Base-by-base conservation (phyloP, 1,140 invertebrate species). In the Augochlora pura region DNA sequence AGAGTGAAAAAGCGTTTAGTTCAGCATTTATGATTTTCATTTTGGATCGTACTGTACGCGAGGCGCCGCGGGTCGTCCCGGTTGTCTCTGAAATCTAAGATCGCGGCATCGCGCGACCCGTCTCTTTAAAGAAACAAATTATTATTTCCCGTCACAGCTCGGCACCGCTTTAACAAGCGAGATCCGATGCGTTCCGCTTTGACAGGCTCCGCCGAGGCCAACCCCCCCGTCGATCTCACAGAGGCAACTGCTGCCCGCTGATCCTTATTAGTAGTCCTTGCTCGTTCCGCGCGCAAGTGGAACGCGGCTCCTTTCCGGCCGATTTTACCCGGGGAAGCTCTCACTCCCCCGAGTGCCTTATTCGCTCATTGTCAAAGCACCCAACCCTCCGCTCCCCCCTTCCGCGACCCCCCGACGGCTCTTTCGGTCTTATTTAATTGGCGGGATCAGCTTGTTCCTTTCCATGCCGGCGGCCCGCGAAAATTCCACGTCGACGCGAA, bases 131-230 rank as follows among this genome's bases (percentile, higher is more conserved):
- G 14, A 46, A 46, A 12, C 42, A 46, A 23, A 63, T 46, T 71
- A 46, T 62, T 60, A 71, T 71, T 62, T 27, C 39, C 42, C 23
- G 42, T 69, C 27, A 42, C 21, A 49, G 39, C 25, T 32, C 60
- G 25, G 38, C 60, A 25, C n/a, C 75, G 27, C 42, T 70, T 46
- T 77, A 77, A 77, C 70, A 77, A 69, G 57, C 52, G 49, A 23
- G 39, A 39, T 57, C 66, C 46, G 38, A 67, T 66, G 63, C 32
- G 39, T 77, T 38, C 21, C 25, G 27, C 59, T 49, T 62, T 39
- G 66, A 70, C 38, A 25, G 25, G 1, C 46, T 62, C 9, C 38
- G 16, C 6, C 0, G 18, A 27, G 18, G 5, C 25, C 23, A 42
- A n/a, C n/a, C n/a, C 21, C 14, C n/a, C 16, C 23, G 38, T 69